Conservation (phyloP, 1,140 invertebrate genomes). For the Plutomurus gul region DNA sequence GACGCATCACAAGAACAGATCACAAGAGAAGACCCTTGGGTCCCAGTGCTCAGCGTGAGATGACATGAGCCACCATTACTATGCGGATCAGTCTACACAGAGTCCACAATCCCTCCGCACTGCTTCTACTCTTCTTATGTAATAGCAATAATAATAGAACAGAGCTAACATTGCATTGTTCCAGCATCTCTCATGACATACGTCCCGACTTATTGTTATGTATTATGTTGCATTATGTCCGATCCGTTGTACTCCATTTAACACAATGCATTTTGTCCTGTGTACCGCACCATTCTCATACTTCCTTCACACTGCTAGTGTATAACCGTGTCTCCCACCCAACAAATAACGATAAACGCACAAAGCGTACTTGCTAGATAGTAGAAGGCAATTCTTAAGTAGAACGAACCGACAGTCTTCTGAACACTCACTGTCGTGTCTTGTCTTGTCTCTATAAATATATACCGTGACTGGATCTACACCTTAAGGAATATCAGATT, state of each 20-base stretch:
- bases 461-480: too few relatives aligned
- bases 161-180: background rate
- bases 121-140: too few relatives aligned
- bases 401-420: too few relatives aligned
- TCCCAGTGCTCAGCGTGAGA: constrained; percentile 41
- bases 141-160: background rate
- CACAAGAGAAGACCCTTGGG: constrained; percentile 31
- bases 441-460: too few relatives aligned
- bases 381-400: too few relatives aligned
- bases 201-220: background rate
- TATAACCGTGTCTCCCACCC: too few relatives aligned
- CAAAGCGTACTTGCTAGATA: too few relatives aligned
- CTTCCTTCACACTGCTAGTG: background rate
- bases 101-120: too few relatives aligned
- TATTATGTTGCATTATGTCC: background rate
- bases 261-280: constrained; percentile 5
- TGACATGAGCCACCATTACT: constrained; percentile 36
- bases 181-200: background rate
- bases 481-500: too few relatives aligned
- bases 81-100: background rate
- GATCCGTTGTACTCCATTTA: constrained; percentile 24
- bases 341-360: too few relatives aligned
- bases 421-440: too few relatives aligned
- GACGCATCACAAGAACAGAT: constrained; percentile 37
- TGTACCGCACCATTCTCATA: background rate